Base-by-base conservation (phyloP, 2,113 vertebrate species). In the Sitta europaea region DNA sequence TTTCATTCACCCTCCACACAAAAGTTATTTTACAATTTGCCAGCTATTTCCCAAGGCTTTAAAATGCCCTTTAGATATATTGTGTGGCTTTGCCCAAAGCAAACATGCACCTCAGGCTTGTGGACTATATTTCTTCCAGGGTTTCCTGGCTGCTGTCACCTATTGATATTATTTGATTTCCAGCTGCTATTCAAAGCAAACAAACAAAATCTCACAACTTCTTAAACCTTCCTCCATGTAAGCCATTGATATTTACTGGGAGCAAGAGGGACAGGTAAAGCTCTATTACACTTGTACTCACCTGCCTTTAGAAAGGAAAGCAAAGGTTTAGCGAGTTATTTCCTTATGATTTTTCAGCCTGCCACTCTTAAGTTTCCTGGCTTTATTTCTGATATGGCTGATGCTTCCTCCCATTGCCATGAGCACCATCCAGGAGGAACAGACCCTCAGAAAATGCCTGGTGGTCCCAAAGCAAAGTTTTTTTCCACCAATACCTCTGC, bases 151-250 rank as follows among this genome's bases (percentile, higher is more conserved):
- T 68, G 92, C 86, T 93, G 54, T 79, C 93, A 95, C 59, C 73
- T 95, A 86, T 93, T 97, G 91, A 86, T 97, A 87, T 88, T 97
- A 76, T 97, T 95, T 97, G 96, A 95, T 96, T 98, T 94, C 72
- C 91, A 74, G 95, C 75, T 0, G 3, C 76, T 94, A 11, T 76
- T 95, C 86, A 95, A 94, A 80, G 92, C 70, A 96, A 98, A 97
- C 80, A 97, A 96, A 86, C 67, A 94, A 93, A 93, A 77, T 90
- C 77, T 92, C 86, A 81, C 86, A 11, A 35, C 96, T 96, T 96
- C 84, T 71, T 93, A 95, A 95, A 72, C 31, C 10, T 97, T 90
- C 80, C 42, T 91, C 58, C 80, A 35, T 0, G 0, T 86, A 88
- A 96, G 70, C 85, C 91, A 75, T 42, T 96, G 87, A 85, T 94